Evolutionary conservation across 37 sponge, comb jelly and placozoan genomes (phyloP), one percentile per base, ranked within the genome.

Genomic region (Corticium candelabrum): DNA sequence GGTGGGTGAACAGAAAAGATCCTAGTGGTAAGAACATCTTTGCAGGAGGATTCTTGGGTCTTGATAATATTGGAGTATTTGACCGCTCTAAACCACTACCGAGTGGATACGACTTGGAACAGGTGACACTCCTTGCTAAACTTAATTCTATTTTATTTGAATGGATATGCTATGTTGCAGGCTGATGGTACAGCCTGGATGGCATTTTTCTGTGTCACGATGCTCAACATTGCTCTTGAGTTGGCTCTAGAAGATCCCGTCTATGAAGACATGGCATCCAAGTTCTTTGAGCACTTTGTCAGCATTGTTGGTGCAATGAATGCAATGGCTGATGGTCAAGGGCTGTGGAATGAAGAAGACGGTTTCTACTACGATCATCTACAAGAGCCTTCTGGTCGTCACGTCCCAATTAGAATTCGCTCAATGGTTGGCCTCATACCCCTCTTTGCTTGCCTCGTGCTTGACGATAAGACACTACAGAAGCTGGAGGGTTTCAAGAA

Each of bases 101-200:
- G 33, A 87, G 87, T 1, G 96, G 96, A 0, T 84, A 86, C 35
- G 68, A 82, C 35, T 74, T 95, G 80, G 96, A 95, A 78, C 96
- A 95, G 32, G 77, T 76, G 29, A 36, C 7, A 35, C 27, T 76
- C 27, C 7, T 5, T 4, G 36, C 77, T 36, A 57, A n/a, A 50
- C 62, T 50, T 50, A 50, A 27, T 50, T 50, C 11, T 11, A 27
- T 50, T 50, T 27, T 50, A 50, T n/a, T n/a, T n/a, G 62, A 50
- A 50, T 21, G 62, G 21, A 50, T 50, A 50, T 50, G 11, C 21
- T 27, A 27, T 50, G 15, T 50, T 50, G 34, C 36, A 5, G 83
- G 96, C 96, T 7, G 96, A 95, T 78, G 96, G 96, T 3, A 95
- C 96, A 15, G 96, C 96, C 33, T 95, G 96, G 96, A 95, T 95